Conservation (phyloP, 2,888 invertebrate genomes). For the Pilophorus perplexus region DNA sequence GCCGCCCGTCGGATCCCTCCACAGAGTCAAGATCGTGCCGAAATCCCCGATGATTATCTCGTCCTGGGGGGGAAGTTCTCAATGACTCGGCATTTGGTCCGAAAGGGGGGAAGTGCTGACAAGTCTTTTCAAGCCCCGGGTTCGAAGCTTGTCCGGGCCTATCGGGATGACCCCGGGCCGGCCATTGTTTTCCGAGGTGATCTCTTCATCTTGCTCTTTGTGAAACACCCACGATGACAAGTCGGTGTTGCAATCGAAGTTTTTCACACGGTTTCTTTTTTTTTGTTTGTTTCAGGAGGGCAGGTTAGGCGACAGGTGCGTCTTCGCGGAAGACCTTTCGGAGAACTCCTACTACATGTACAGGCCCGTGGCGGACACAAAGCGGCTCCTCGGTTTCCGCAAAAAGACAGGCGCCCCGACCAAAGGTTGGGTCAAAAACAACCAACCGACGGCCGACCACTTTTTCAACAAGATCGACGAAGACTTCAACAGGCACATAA, state of each 20-base stretch:
- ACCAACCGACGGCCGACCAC: not conserved
- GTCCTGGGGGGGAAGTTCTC: too few relatives aligned
- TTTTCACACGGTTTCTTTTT: not conserved
- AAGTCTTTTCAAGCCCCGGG: conserved; percentile 22
- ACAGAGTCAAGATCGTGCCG: conserved; percentile 13
- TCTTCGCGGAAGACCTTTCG: conserved; percentile 63
- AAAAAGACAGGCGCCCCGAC: conserved; percentile 60
- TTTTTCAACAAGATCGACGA: conserved; percentile 34
- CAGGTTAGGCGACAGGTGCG: conserved; percentile 60
- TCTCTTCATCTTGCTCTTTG: not conserved
- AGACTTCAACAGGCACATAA: conserved; percentile 52
- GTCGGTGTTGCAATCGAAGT: not conserved
- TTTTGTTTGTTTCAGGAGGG: conserved; percentile 56
- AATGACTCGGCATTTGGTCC: conserved; percentile 23
- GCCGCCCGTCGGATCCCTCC: conserved; percentile 10
- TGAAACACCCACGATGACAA: not conserved
- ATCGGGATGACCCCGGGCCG: conserved; percentile 27
- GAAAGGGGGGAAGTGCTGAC: too few relatives aligned
- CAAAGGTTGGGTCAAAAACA: conserved; percentile 54
- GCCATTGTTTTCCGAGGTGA: conserved; percentile 18
- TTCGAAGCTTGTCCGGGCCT: not conserved
- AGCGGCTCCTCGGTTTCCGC: conserved; percentile 65
- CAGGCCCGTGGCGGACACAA: conserved; percentile 60
- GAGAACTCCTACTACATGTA: conserved; percentile 64
- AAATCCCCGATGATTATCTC: conserved; percentile 11